A percentile compares a stretch with the other conserved stretches of the same genome.
phyloP scores from a whole-genome alignment of 2,888 invertebrate genomes.

The Orthonychiurus folsomi region DNA sequence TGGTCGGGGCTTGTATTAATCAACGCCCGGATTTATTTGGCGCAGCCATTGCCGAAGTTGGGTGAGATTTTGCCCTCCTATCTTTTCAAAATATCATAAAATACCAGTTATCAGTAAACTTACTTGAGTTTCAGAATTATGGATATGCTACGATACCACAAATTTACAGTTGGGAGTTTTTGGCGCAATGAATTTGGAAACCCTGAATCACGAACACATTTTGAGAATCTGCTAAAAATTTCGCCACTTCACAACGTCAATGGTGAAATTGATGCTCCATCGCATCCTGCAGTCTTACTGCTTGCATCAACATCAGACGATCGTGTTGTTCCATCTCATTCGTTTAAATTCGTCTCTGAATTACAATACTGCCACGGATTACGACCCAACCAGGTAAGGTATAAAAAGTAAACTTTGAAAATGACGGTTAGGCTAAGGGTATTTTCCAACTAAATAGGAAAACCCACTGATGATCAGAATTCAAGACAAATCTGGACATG shows the following conservation, averaged over 20 bases:
- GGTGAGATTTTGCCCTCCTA: slow-evolving; percentile 52
- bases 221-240: slow-evolving; percentile 71
- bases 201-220: slow-evolving; percentile 75
- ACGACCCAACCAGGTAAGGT: slow-evolving; percentile 50
- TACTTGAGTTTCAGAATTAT: slow-evolving; percentile 62
- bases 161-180: slow-evolving; percentile 93
- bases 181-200: slow-evolving; percentile 95
- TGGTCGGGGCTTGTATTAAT: slow-evolving; percentile 87
- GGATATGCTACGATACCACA: slow-evolving; percentile 95
- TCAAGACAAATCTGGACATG: slow-evolving; percentile 94
- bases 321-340: slow-evolving; percentile 93
- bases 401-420: neutral
- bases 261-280: slow-evolving; percentile 44
- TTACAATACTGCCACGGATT: slow-evolving; percentile 66
- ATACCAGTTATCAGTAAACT: no score
- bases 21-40: slow-evolving; percentile 91
- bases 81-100: neutral
- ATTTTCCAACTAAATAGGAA: slow-evolving; percentile 43
- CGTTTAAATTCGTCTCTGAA: slow-evolving; percentile 85
- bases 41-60: slow-evolving; percentile 86
- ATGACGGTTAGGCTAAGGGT: neutral
- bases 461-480: slow-evolving; percentile 81
- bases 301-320: slow-evolving; percentile 91
- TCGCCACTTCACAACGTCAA: slow-evolving; percentile 90
- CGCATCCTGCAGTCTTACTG: slow-evolving; percentile 85